Evolutionary conservation across 2,113 vertebrate species (phyloP), one percentile per base, ranked within the genome.

Genomic region (Dolichotis patagonum): DNA sequence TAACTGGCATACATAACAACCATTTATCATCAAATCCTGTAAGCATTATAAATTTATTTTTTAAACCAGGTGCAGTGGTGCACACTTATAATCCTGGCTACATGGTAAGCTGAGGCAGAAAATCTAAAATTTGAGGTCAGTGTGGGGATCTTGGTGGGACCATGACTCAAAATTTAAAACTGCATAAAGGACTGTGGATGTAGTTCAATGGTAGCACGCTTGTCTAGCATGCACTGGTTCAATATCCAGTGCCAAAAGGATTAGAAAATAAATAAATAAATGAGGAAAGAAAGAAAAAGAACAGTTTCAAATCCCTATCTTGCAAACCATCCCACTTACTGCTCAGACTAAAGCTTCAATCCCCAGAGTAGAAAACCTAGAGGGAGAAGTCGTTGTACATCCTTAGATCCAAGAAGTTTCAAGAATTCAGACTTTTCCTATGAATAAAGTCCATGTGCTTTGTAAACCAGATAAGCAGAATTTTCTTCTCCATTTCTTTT

Each of bases 391-490:
- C 65, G 80, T 7, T 97, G 52, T 63, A 17, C 91, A 19, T 73
- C 20, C 63, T 94, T 90, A 67, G 35, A 88, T 77, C 65, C 38
- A 92, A 90, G 8, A 88, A 82, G 16, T 95, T 89, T 94, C 43
- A 94, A 90, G 17, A 92, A 94, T 83, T 94, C 32, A 84, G 41
- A 67, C 20, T 71, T 92, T 96, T 88, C 78, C 69, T 92, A 88
- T 81, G 77, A 92, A 96, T 86, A 81, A 90, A 96, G 62, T n/a
- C 38, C 46, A 71, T 43, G 32, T 58, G 89, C 32, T 97, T 96
- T 73, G 0, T 67, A 94, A 96, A 94, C 6, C 73, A 91, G 17
- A 95, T 49, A 88, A 88, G 87, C 58, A 89, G 88, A 71, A 46
- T 67, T 41, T 69, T 54, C 78, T 91, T 88, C 71, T 90, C 52